These are phyloP conservation scores for Drosophila lacicola DNA, from an alignment of 2,888 invertebrate species.

Conservation along the genomic window DNA sequence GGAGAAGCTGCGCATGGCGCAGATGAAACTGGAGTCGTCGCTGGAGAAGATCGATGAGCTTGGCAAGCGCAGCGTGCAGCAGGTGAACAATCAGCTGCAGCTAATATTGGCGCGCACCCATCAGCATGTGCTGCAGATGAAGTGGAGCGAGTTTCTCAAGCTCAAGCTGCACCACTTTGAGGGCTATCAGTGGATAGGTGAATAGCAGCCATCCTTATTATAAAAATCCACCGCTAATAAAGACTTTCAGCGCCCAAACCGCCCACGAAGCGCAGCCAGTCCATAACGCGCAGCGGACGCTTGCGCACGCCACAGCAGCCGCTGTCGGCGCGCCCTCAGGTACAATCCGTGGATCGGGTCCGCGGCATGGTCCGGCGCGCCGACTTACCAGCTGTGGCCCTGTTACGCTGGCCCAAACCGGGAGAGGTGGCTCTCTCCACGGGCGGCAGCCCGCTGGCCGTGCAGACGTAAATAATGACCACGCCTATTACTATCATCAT, in stretches of 20 bases:
- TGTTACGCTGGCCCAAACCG: constrained; percentile 84
- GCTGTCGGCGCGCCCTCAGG: background rate
- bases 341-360: constrained; percentile 23
- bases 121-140: constrained; percentile 72
- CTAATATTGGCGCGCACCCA: constrained; percentile 51
- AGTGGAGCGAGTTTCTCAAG: constrained; percentile 68
- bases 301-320: constrained; percentile 53
- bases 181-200: constrained; percentile 21
- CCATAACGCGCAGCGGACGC: constrained; percentile 14
- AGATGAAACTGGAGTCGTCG: constrained; percentile 68
- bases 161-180: constrained; percentile 42
- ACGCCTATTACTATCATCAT: background rate
- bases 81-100: constrained; percentile 53
- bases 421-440: constrained; percentile 84
- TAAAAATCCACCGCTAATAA: background rate
- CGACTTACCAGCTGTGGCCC: constrained; percentile 71
- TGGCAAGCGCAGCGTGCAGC: constrained; percentile 29
- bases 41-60: constrained; percentile 67
- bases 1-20: constrained; percentile 74
- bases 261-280: constrained; percentile 70
- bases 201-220: background rate
- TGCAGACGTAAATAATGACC: constrained; percentile 76
- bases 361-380: background rate
- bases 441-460: constrained; percentile 83
- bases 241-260: constrained; percentile 49